Conservation (phyloP, 2,888 invertebrate species). For the Lasioglossum villosulum region DNA sequence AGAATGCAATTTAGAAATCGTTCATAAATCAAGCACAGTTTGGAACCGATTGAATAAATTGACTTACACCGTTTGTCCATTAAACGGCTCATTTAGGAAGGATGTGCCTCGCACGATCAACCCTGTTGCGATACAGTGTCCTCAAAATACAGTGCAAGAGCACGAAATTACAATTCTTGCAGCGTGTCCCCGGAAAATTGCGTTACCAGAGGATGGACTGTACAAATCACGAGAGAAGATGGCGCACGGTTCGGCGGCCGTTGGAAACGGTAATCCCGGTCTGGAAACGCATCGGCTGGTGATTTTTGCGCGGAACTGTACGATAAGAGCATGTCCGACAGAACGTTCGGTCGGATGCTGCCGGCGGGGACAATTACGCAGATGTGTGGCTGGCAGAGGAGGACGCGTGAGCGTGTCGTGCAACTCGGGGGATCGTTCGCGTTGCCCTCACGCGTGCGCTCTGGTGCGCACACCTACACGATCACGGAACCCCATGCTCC, state of each 20-base stretch:
- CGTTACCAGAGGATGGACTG: neutral
- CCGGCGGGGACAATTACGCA: conserved; percentile 85
- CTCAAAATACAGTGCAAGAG: too few relatives aligned
- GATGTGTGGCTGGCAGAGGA: conserved; percentile 80
- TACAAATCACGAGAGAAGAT: neutral
- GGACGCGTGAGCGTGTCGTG: conserved; percentile 74
- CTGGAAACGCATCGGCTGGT: neutral
- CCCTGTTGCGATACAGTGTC: too few relatives aligned
- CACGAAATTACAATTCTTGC: neutral
- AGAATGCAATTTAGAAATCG: too few relatives aligned
- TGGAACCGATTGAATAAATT: too few relatives aligned
- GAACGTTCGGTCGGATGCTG: conserved; percentile 77
- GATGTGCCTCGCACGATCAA: too few relatives aligned
- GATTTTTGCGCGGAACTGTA: conserved; percentile 73
- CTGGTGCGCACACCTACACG: conserved; percentile 65
- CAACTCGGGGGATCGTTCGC: conserved; percentile 60
- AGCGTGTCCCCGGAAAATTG: neutral
- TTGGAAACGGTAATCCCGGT: neutral
- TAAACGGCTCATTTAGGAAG: too few relatives aligned
- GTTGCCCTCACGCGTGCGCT: conserved; percentile 58
- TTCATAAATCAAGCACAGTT: too few relatives aligned
- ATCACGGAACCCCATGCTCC: conserved; percentile 67
- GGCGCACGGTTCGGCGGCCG: neutral
- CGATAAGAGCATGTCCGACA: conserved; percentile 69
- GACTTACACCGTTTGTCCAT: too few relatives aligned